Percentiles rank a stretch among this genome's conserved stretches.
These are phyloP conservation scores for Conger conger DNA, from an alignment of 2,113 vertebrate species.

Conservation along the genomic window DNA sequence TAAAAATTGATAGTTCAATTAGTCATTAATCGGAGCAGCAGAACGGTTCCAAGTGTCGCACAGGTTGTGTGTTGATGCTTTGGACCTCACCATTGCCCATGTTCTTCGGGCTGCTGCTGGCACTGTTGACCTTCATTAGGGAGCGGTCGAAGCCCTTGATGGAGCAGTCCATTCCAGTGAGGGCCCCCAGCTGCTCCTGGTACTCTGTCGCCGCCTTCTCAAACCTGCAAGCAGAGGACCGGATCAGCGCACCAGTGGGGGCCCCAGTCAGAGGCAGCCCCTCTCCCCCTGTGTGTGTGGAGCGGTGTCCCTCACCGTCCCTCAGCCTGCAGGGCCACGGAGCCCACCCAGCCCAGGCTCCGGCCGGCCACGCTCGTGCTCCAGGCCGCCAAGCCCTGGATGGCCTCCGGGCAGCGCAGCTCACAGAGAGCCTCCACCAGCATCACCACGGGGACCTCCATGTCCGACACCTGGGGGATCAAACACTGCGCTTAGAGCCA, in stretches of 20 bases:
- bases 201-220: constrained; percentile 93
- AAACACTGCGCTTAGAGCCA: background rate
- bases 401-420: constrained; percentile 92
- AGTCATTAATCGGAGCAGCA: background rate
- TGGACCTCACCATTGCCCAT: constrained; percentile 76
- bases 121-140: constrained; percentile 79
- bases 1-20: background rate
- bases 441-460: constrained; percentile 91
- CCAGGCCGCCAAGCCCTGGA: constrained; percentile 92
- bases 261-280: background rate
- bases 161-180: constrained; percentile 90
- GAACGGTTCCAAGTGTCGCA: background rate
- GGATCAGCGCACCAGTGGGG: background rate
- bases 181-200: constrained; percentile 91
- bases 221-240: constrained; percentile 71
- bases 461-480: constrained; percentile 79
- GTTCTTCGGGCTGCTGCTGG: constrained; percentile 88
- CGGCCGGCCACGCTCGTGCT: constrained; percentile 79
- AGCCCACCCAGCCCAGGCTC: constrained; percentile 86
- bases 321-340: constrained; percentile 91
- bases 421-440: constrained; percentile 94
- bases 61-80: background rate
- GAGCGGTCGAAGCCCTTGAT: constrained; percentile 81
- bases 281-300: background rate
- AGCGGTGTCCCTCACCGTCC: constrained; percentile 75